Evolutionary conservation across 2,113 vertebrate species (phyloP).

Genomic region (Nansenia antarctica): DNA sequence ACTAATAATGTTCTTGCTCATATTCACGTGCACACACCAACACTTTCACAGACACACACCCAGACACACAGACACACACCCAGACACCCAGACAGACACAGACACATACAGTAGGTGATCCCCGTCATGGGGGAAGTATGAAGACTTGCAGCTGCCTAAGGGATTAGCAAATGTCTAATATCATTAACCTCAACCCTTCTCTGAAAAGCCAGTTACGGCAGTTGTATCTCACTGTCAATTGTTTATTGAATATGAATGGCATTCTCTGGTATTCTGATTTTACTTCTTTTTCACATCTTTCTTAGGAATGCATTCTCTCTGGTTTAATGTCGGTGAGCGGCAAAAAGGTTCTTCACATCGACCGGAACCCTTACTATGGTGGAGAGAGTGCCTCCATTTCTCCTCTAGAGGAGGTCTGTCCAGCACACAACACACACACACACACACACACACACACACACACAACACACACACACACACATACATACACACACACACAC

Average conservation of each 20-base stretch:
- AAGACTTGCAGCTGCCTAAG: no score
- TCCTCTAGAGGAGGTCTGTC: constrained; percentile 72
- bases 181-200: no score
- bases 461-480: no score
- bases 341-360: constrained; percentile 81
- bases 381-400: constrained; percentile 75
- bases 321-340: constrained; percentile 75
- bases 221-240: no score
- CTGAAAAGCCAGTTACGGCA: no score
- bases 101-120: no score
- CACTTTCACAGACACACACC: not conserved
- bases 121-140: no score
- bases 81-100: not conserved
- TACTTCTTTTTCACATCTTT: constrained; percentile 8
- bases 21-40: not conserved
- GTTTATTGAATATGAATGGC: not conserved
- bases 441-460: not conserved
- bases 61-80: no score
- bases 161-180: no score
- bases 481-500: not conserved
- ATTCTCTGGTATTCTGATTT: not conserved
- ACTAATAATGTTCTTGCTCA: not conserved
- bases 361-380: constrained; percentile 75
- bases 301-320: constrained; percentile 78
- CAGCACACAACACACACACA: not conserved